A percentile compares a stretch with the other conserved stretches of the same genome.
These are phyloP conservation scores for Hormaphis cornu DNA, from an alignment of 1,140 invertebrate species.

Conservation along the genomic window DNA sequence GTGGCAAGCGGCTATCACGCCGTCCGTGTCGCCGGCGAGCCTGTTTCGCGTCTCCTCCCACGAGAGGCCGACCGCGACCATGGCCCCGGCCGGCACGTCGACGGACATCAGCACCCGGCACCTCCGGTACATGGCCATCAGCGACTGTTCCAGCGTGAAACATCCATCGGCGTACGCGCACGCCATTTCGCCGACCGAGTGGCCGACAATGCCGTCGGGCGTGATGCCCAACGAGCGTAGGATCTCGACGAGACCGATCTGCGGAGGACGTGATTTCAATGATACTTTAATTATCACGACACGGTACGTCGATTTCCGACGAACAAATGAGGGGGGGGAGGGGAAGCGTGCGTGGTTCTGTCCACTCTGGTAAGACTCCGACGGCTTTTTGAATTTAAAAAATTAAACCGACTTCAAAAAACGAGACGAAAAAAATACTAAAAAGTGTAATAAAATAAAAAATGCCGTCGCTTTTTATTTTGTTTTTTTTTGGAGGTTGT, in stretches of 20 bases:
- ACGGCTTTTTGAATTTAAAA: too few species aligned
- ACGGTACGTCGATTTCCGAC: too few species aligned
- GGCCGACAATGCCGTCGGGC: slow-evolving; percentile 74
- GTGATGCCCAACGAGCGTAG: slow-evolving; percentile 60
- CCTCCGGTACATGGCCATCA: slow-evolving; percentile 60
- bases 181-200: slow-evolving; percentile 81
- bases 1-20: slow-evolving; percentile 74
- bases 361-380: too few species aligned
- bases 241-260: slow-evolving; percentile 74
- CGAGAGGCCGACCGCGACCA: slow-evolving; percentile 32
- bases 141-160: slow-evolving; percentile 71
- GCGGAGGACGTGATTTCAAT: too few species aligned
- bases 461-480: too few species aligned
- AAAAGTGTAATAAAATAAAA: too few species aligned
- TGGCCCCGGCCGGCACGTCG: slow-evolving; percentile 43
- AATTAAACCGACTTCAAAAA: too few species aligned
- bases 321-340: too few species aligned
- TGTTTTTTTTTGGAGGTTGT: too few species aligned
- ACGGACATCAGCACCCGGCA: slow-evolving; percentile 50
- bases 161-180: slow-evolving; percentile 83
- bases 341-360: too few species aligned
- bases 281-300: too few species aligned
- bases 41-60: slow-evolving; percentile 46
- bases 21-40: slow-evolving; percentile 54
- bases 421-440: too few species aligned